Percentiles rank a stretch among this genome's conserved stretches.
Evolutionary conservation across 2,797 vertebrate species (phyloP).

Genomic region (Characodon lateralis): DNA sequence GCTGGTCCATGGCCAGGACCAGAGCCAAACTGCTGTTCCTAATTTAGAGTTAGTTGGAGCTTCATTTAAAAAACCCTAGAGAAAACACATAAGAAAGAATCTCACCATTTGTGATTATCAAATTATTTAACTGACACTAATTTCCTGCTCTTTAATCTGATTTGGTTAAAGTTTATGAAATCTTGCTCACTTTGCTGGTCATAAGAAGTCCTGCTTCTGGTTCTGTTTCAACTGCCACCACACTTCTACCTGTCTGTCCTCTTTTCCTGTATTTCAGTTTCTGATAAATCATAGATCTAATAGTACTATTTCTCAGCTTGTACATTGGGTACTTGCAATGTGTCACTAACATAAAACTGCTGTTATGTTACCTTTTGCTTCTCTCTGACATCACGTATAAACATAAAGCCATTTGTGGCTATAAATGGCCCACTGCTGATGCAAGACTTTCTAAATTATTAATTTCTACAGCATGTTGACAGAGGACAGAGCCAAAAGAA

Average conservation of each 20-base stretch:
- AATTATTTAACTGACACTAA: not conserved
- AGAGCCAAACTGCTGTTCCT: too few species aligned
- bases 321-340: slow-evolving; percentile 53
- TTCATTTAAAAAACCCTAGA: too few species aligned
- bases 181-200: not conserved
- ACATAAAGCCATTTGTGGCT: slow-evolving; percentile 56
- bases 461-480: slow-evolving; percentile 35
- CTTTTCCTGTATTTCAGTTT: slow-evolving; percentile 27
- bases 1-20: too few species aligned
- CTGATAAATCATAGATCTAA: slow-evolving; percentile 53
- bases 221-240: slow-evolving; percentile 19
- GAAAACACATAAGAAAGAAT: too few species aligned
- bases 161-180: not conserved
- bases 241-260: slow-evolving; percentile 11
- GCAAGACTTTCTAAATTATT: slow-evolving; percentile 55
- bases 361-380: slow-evolving; percentile 30
- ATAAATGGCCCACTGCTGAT: slow-evolving; percentile 47
- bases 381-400: slow-evolving; percentile 27
- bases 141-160: not conserved
- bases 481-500: slow-evolving; percentile 9
- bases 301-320: slow-evolving; percentile 36
- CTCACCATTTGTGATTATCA: too few species aligned
- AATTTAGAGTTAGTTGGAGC: too few species aligned
- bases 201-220: slow-evolving; percentile 10
- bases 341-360: slow-evolving; percentile 26